Base-by-base conservation (phyloP, 2,113 vertebrate species). In the Cercocebus atys region DNA sequence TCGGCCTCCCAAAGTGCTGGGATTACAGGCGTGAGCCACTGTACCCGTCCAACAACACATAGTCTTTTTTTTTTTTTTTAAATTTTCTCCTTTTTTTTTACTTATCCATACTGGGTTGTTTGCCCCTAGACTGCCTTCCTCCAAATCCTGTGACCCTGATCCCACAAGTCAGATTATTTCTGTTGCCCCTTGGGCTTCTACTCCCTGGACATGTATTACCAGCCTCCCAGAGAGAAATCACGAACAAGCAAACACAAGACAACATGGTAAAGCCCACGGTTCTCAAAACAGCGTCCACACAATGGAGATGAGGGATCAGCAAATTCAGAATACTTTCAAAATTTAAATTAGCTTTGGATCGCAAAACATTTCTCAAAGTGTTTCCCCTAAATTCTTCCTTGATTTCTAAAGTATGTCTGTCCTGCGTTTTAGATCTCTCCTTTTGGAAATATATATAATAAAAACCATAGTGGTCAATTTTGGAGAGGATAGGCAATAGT, bases 251-350 rank as follows among this genome's bases (percentile, higher is more conserved):
- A 7, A 38, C 27, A 8, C 45, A 5, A 78, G 25, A 38, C 27
- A 50, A 13, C 6, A 25, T 20, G 2, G 3, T 5, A 1, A 22
- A 52, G 8, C 8, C 13, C 9, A 27, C 1, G 3, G 35, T 20
- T 3, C 70, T 59, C 30, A 23, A 10, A 13, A 43, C 8, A 0
- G 22, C 2, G 7, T 47, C 16, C 13, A 23, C 32, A 25, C 30
- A 27, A 4, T 13, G 25, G 79, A 9, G 38, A 32, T 20, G 9
- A 6, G 22, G 47, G 27, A 40, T 47, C 16, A 0, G 43, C 18
- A 38, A 27, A 68, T 25, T 78, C 73, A n/a, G 30, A 50, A 27
- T 43, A 7, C 12, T 38, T 68, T 43, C 32, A 16, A n/a, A 23
- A 5, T 2, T 17, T 16, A 35, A 16, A 7, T 47, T 83, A 4